Conservation (phyloP, 2,113 vertebrate species). For the Heteronetta atricapilla region DNA sequence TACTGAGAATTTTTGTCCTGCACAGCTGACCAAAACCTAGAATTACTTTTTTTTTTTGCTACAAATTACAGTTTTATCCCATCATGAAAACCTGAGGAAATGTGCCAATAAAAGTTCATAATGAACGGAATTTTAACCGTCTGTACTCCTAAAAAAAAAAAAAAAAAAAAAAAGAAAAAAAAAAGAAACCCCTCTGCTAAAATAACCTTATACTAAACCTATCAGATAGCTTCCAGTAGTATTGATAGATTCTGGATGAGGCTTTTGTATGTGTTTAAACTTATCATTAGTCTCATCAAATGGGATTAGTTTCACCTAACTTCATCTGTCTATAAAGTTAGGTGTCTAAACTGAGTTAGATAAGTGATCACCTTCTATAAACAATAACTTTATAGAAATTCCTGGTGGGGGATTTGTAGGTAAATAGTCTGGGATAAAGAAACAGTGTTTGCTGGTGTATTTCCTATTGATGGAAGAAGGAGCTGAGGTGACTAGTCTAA, state of each 20-base stretch:
- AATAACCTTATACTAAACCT: not conserved
- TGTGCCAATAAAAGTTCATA: not conserved
- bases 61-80: not conserved
- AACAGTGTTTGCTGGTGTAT: rapidly evolving
- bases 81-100: not conserved
- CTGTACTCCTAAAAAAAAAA: not conserved
- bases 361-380: not conserved
- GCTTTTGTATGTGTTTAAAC: not conserved
- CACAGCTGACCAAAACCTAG: not conserved
- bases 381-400: not conserved
- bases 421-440: not conserved
- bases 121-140: not conserved
- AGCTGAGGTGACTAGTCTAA: not conserved
- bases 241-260: not conserved
- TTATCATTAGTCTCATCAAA: not conserved
- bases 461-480: not conserved
- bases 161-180: not conserved
- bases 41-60: not conserved
- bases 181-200: not conserved
- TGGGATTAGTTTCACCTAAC: not conserved
- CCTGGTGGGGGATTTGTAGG: rapidly evolving
- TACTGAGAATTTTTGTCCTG: not conserved
- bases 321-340: not conserved
- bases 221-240: not conserved
- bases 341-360: not conserved